phyloP scores from a whole-genome alignment of 2,888 invertebrate genomes.

The Thymelicus lineola region DNA sequence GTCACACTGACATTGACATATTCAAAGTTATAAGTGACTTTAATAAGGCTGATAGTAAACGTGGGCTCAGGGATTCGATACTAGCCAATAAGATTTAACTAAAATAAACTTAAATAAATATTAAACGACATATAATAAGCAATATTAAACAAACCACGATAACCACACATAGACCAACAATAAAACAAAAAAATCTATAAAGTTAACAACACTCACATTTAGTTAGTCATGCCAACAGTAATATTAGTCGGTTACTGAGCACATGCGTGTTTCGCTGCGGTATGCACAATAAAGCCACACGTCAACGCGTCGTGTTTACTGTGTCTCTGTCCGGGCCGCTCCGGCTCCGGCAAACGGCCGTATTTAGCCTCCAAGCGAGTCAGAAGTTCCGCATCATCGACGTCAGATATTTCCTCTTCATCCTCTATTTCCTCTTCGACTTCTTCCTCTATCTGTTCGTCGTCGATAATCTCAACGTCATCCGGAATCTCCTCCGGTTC shows the following conservation, averaged over 20 bases:
- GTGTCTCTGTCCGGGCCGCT: slow-evolving; percentile 74
- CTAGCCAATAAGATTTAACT: neutral
- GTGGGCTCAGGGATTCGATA: neutral
- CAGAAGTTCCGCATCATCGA: slow-evolving; percentile 89
- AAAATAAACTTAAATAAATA: neutral
- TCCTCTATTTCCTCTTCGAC: slow-evolving; percentile 77
- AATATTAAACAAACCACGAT: neutral
- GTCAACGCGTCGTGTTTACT: slow-evolving; percentile 69
- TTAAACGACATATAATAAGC: neutral
- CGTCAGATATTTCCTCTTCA: slow-evolving; percentile 85
- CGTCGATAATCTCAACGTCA: slow-evolving; percentile 78
- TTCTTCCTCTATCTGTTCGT: slow-evolving; percentile 79
- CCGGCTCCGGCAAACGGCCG: slow-evolving; percentile 86
- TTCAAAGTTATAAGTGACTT: too few relatives aligned
- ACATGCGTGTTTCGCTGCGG: slow-evolving; percentile 53
- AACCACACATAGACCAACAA: neutral
- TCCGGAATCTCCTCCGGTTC: slow-evolving; percentile 65
- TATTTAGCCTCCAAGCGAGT: slow-evolving; percentile 90
- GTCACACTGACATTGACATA: too few relatives aligned
- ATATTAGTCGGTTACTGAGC: slow-evolving; percentile 61
- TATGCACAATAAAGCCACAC: slow-evolving; percentile 45
- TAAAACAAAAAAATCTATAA: slow-evolving; percentile 25
- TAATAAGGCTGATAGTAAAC: neutral
- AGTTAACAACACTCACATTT: slow-evolving; percentile 67
- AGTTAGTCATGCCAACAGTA: slow-evolving; percentile 69